These are phyloP conservation scores for Montipora capricornis DNA, from an alignment of 64 coral and sea anemone species.

Conservation along the genomic window DNA sequence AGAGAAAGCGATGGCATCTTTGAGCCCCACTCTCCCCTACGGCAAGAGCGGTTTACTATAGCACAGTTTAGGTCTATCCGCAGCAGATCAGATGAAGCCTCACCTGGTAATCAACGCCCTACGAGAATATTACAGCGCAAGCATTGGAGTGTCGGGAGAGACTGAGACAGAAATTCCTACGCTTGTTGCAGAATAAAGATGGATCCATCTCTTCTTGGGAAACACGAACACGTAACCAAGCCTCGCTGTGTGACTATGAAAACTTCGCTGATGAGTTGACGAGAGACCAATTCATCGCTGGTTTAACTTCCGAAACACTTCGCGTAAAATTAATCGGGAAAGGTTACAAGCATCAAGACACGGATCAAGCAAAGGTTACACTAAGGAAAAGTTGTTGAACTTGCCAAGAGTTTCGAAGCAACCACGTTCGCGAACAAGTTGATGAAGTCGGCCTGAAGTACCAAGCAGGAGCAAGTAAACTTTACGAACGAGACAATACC, in stretches of 20 bases:
- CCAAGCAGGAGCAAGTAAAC: not conserved
- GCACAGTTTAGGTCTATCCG: not conserved
- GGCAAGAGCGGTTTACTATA: not conserved
- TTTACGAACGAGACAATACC: not conserved
- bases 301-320: constrained; percentile 25
- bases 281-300: constrained; percentile 45
- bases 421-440: constrained; percentile 27
- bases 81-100: constrained; percentile 1
- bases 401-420: constrained; percentile 26
- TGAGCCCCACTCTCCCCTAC: not conserved
- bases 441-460: constrained; percentile 9
- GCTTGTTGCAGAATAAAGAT: constrained; percentile 1
- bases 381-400: constrained; percentile 9
- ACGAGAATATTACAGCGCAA: not conserved
- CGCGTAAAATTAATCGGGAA: constrained; percentile 25
- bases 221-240: constrained; percentile 21
- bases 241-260: constrained; percentile 21
- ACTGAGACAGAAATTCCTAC: not conserved
- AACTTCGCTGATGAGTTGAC: constrained; percentile 29
- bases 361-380: constrained; percentile 1
- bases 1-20: not conserved
- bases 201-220: constrained; percentile 39
- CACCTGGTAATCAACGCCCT: not conserved
- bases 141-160: not conserved
- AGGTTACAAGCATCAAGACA: not conserved